These are phyloP conservation scores for Drosophila demipolita DNA, from an alignment of 2,888 invertebrate genomes.

Conservation along the genomic window DNA sequence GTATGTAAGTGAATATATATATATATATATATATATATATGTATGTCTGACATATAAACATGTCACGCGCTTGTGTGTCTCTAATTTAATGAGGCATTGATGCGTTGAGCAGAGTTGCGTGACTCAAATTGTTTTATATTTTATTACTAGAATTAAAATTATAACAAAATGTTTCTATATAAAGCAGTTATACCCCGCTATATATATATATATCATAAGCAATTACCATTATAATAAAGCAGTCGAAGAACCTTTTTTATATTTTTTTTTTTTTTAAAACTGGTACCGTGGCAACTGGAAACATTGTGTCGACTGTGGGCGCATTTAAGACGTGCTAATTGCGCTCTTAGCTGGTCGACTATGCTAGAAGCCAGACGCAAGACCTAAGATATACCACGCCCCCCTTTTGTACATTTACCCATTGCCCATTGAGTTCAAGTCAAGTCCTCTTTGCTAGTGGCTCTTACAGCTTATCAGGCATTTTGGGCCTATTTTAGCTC, in stretches of 20 bases:
- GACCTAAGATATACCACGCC: background rate
- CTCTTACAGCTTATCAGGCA: slow-evolving; percentile 69
- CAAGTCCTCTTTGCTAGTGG: slow-evolving; percentile 28
- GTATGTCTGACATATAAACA: slow-evolving; percentile 24
- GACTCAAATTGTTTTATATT: slow-evolving; percentile 71
- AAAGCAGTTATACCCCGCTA: slow-evolving; percentile 10
- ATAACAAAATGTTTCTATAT: slow-evolving; percentile 38
- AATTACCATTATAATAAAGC: slow-evolving; percentile 39
- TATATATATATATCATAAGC: slow-evolving; percentile 13
- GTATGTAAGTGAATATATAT: background rate
- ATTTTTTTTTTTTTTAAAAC: background rate
- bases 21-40: slow-evolving; percentile 6
- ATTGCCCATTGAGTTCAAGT: slow-evolving; percentile 9
- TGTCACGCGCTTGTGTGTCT: slow-evolving; percentile 55
- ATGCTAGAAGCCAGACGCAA: slow-evolving; percentile 16
- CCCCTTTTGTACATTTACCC: background rate
- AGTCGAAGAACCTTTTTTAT: slow-evolving; percentile 4
- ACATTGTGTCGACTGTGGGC: slow-evolving; percentile 21
- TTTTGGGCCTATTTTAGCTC: slow-evolving; percentile 75
- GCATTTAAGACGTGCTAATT: slow-evolving; percentile 67
- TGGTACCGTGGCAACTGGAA: slow-evolving; percentile 5
- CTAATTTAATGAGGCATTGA: slow-evolving; percentile 70
- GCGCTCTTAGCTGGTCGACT: slow-evolving; percentile 62
- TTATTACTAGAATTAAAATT: slow-evolving; percentile 60
- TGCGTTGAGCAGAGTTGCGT: slow-evolving; percentile 67